These are phyloP conservation scores for Smutsia temminckii DNA, from an alignment of 2,797 vertebrate genomes.

Conservation along the genomic window DNA sequence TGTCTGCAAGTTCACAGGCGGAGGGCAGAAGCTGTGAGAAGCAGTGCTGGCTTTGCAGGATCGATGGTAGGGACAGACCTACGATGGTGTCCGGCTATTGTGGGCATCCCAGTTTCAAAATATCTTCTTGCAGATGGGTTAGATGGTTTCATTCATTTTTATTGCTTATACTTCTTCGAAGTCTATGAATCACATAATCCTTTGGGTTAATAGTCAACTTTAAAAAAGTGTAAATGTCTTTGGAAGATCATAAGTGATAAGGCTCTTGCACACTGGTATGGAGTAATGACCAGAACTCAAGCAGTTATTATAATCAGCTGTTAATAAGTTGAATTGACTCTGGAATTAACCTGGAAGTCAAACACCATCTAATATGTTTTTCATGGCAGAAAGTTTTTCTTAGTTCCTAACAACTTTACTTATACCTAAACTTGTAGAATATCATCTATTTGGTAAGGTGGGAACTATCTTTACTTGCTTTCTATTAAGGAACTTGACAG, in stretches of 20 bases:
- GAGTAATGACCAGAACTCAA: neutral
- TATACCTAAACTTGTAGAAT: neutral
- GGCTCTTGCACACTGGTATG: neutral
- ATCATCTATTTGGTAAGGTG: neutral
- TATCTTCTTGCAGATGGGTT: neutral
- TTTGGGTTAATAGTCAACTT: neutral
- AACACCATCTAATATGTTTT: neutral
- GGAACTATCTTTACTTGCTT: neutral
- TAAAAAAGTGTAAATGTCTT: neutral
- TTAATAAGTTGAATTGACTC: neutral
- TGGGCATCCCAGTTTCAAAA: neutral
- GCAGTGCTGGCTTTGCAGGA: neutral
- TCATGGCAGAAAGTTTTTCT: neutral
- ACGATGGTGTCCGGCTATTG: too few relatives aligned
- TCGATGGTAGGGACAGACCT: too few relatives aligned
- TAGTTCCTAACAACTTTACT: neutral
- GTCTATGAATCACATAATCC: neutral
- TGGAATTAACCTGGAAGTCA: neutral
- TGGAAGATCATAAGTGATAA: neutral
- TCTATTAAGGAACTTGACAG: neutral
- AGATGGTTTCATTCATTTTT: neutral
- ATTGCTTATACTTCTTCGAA: neutral
- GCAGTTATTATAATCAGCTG: neutral
- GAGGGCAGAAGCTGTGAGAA: neutral
- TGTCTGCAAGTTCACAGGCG: neutral